Evolutionary conservation across 2,888 invertebrate species (phyloP).

Genomic region (Phengaris alcon): DNA sequence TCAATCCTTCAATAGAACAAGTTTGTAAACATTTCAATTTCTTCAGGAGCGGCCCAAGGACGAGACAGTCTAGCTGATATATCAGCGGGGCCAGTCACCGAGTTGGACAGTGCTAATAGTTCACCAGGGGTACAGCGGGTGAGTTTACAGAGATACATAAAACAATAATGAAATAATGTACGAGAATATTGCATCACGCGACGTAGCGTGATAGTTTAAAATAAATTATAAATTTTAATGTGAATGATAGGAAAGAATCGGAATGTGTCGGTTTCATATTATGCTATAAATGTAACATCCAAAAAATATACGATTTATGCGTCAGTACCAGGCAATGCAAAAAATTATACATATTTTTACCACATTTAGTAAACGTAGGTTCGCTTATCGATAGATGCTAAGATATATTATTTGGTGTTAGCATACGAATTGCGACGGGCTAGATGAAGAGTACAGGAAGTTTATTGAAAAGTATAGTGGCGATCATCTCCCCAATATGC

Average conservation of each 20-base stretch:
- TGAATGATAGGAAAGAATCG: no score
- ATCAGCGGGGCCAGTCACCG: slow-evolving; percentile 82
- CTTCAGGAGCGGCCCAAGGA: slow-evolving; percentile 66
- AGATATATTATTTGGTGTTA: slow-evolving; percentile 37
- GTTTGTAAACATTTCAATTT: no score
- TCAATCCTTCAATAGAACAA: no score
- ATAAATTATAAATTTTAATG: no score
- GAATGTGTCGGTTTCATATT: no score
- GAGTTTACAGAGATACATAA: slow-evolving; percentile 37
- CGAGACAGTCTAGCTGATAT: slow-evolving; percentile 87
- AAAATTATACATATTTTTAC: not conserved
- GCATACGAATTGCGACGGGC: slow-evolving; percentile 58
- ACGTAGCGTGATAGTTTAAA: not conserved
- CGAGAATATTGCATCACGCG: not conserved
- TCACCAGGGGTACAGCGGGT: slow-evolving; percentile 92
- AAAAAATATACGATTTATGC: no score
- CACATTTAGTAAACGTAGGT: not conserved
- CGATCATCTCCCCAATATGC: slow-evolving; percentile 57
- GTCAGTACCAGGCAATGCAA: no score
- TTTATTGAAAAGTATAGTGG: slow-evolving; percentile 66
- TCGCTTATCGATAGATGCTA: not conserved
- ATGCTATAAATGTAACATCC: no score
- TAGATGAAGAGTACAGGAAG: slow-evolving; percentile 70
- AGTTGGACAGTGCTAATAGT: slow-evolving; percentile 92
- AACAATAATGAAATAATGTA: not conserved